Percentiles rank a stretch among this genome's conserved stretches.
These are phyloP conservation scores for Aepyceros melampus DNA, from an alignment of 2,113 vertebrate species.

Conservation along the genomic window DNA sequence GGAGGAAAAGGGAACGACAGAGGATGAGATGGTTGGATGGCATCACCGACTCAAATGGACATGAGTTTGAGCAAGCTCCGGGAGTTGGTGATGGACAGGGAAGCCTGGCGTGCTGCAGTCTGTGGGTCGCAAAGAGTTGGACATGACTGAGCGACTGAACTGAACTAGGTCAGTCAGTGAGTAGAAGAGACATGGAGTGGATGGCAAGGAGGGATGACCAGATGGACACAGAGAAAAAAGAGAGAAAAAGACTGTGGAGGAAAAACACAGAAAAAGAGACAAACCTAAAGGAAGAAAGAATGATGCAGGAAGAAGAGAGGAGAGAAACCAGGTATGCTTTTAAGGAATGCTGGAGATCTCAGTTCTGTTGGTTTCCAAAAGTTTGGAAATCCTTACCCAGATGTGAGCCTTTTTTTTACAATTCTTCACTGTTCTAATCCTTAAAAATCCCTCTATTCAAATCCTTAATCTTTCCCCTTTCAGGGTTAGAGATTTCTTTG, in stretches of 20 bases:
- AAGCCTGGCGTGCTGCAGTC: neutral
- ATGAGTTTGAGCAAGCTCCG: neutral
- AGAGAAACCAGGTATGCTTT: neutral
- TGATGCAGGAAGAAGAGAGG: neutral
- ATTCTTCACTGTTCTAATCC: neutral
- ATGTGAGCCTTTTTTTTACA: neutral
- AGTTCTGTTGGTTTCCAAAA: neutral
- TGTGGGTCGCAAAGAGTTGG: neutral
- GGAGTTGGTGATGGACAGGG: neutral
- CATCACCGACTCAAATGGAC: neutral
- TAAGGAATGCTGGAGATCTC: neutral
- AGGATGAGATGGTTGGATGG: neutral
- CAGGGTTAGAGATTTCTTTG: constrained; percentile 6
- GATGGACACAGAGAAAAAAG: neutral
- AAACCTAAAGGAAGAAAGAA: neutral
- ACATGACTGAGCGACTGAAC: neutral
- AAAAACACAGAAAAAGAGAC: neutral
- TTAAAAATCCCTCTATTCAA: neutral
- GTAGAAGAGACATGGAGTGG: too few relatives aligned
- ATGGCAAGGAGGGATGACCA: neutral
- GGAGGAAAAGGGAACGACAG: neutral
- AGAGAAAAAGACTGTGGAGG: neutral
- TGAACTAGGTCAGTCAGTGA: neutral
- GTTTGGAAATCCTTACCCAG: neutral
- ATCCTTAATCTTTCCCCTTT: neutral